Evolutionary conservation across 2,888 invertebrate species (phyloP).

Genomic region (Linyphia triangularis): DNA sequence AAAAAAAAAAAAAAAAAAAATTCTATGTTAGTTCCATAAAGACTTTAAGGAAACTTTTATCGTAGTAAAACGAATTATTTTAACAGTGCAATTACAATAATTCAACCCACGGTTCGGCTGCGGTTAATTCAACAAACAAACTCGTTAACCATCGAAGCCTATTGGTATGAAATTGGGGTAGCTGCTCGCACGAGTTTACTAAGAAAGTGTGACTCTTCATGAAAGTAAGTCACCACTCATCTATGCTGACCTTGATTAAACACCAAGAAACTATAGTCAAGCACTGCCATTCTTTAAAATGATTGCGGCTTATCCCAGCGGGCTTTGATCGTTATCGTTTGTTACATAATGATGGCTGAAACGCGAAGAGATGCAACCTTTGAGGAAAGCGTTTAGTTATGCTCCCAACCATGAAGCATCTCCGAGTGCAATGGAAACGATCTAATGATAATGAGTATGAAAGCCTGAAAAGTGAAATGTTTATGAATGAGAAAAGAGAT

Average conservation of each 20-base stretch:
- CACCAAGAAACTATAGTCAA: neutral
- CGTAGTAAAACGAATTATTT: no score
- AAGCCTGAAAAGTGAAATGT: neutral
- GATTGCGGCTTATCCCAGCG: neutral
- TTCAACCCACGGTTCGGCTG: no score
- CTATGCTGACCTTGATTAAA: constrained; percentile 1
- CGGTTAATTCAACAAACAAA: no score
- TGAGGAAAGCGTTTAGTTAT: neutral
- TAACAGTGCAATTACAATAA: no score
- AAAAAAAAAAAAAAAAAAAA: no score
- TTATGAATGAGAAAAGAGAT: neutral
- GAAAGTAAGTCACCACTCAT: neutral
- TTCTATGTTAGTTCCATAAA: no score
- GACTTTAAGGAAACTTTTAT: no score
- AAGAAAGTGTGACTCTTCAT: neutral
- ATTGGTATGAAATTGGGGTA: no score
- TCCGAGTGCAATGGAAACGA: neutral
- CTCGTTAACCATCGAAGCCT: no score
- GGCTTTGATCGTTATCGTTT: neutral
- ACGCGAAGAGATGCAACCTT: neutral
- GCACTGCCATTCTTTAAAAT: neutral
- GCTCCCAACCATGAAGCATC: neutral
- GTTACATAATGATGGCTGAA: constrained; percentile 9
- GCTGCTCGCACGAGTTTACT: neutral
- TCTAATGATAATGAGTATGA: neutral